Evolutionary conservation across 1,140 invertebrate genomes (phyloP).

Genomic region (Lethocerus indicus): DNA sequence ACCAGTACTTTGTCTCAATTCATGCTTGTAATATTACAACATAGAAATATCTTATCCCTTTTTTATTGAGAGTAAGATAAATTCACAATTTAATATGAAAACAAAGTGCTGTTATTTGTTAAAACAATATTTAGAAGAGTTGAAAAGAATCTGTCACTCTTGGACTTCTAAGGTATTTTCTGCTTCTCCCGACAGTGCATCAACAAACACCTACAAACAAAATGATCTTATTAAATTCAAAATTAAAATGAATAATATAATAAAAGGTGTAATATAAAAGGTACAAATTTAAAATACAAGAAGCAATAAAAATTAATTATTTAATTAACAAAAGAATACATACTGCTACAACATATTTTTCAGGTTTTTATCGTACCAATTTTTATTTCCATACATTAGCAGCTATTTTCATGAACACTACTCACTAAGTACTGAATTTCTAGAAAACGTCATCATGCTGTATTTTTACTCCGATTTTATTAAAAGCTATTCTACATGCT

Average conservation of each 20-base stretch:
- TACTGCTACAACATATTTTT: not conserved
- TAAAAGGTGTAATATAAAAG: not conserved
- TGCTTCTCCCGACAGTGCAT: slow-evolving; percentile 17
- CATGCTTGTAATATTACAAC: too few species aligned
- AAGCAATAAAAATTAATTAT: not conserved
- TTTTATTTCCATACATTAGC: not conserved
- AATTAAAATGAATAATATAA: not conserved
- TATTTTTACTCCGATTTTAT: too few species aligned
- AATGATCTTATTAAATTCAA: not conserved
- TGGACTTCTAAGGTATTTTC: slow-evolving; percentile 16
- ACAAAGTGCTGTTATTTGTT: not conserved
- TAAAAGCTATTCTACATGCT: too few species aligned
- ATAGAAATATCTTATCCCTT: too few species aligned
- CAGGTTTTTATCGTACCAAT: not conserved
- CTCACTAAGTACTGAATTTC: too few species aligned
- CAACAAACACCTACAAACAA: slow-evolving; percentile 15
- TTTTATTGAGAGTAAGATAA: too few species aligned
- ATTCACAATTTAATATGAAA: too few species aligned
- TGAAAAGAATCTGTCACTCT: not conserved
- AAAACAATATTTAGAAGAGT: not conserved
- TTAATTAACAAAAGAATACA: not conserved
- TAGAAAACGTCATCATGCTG: too few species aligned
- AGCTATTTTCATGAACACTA: too few species aligned
- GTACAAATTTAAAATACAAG: not conserved
- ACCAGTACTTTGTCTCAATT: too few species aligned